Percentiles rank a stretch among this genome's conserved stretches.
phyloP scores from a whole-genome alignment of 2,113 vertebrate species.

The Penelope pileata region DNA sequence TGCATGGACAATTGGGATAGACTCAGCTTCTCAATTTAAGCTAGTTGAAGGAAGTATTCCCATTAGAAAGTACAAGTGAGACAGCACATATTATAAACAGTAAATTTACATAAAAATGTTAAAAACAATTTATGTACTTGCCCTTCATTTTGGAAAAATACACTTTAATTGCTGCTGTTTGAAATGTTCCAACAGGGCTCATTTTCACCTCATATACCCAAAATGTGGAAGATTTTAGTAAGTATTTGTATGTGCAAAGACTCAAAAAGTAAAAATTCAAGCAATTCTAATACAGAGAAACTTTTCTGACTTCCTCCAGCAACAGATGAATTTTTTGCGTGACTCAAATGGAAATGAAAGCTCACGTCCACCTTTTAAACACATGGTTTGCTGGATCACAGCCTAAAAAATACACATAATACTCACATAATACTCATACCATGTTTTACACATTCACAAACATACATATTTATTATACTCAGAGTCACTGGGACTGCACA shows the following conservation, averaged over 20 bases:
- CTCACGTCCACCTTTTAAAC: background rate
- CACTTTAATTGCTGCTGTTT: background rate
- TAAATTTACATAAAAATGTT: background rate
- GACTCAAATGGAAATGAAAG: background rate
- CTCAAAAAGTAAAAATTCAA: background rate
- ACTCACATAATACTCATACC: background rate
- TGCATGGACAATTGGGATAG: background rate
- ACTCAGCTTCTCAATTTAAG: background rate
- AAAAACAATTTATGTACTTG: background rate
- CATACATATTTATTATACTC: background rate
- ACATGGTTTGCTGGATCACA: background rate
- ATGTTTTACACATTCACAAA: background rate
- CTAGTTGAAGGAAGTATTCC: background rate
- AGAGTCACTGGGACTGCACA: background rate
- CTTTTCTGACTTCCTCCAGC: background rate
- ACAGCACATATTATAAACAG: background rate
- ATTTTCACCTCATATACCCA: background rate
- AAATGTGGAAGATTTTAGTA: background rate
- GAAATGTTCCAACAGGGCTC: background rate
- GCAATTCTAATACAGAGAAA: background rate
- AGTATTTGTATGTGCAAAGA: background rate
- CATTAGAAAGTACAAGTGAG: background rate
- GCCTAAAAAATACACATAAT: background rate
- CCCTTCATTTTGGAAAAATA: background rate
- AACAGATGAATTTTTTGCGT: background rate